Base-by-base conservation (phyloP, 2,888 invertebrate genomes). In the Euclidia mi region DNA sequence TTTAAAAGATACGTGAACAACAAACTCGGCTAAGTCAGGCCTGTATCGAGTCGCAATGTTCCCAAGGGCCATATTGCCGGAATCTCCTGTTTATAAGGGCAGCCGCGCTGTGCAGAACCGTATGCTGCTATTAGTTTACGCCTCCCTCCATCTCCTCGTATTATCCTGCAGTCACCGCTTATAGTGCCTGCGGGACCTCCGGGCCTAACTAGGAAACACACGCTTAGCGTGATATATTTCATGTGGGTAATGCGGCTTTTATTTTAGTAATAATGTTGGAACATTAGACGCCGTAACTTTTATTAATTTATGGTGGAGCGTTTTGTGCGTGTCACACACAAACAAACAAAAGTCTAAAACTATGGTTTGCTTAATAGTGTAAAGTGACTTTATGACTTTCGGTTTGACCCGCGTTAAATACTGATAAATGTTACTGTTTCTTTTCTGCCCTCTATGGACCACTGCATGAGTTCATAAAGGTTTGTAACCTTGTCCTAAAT, bases 121-220 rank as follows among this genome's bases (percentile, higher is more conserved):
- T 44, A 34, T 35, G 34, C 11, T 41, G 28, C 38, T 68, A 45
- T 56, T 53, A 58, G 41, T 38, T 29, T 34, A 45, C 28, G 44
- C 52, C 32, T 7, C 12, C 10, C 9, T 28, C 4, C 31, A 15
- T 45, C 28, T 45, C 45, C 31, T 37, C 15, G 29, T 35, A 31
- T 34, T 51, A 48, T 46, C 31, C 45, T 14, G 56, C 51, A 61
- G 50, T 48, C 14, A 47, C 31, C 31, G 11, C 40, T 12, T 29
- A 59, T 14, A 47, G 11, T 7, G 14, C 47, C 15, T 50, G 14
- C 2, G 28, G 20, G 58, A 44, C 15, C 7, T 34, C 2, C 20
- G 34, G 25, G 29, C 15, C 4, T 37, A 31, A 32, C 18, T 44
- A 20, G n/a, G 20, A 45, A 45, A 45, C 12, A 34, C 18, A 11